Evolutionary conservation across 2,888 invertebrate species (phyloP), one percentile per base, ranked within the genome.

Genomic region (Heliconius hortense): DNA sequence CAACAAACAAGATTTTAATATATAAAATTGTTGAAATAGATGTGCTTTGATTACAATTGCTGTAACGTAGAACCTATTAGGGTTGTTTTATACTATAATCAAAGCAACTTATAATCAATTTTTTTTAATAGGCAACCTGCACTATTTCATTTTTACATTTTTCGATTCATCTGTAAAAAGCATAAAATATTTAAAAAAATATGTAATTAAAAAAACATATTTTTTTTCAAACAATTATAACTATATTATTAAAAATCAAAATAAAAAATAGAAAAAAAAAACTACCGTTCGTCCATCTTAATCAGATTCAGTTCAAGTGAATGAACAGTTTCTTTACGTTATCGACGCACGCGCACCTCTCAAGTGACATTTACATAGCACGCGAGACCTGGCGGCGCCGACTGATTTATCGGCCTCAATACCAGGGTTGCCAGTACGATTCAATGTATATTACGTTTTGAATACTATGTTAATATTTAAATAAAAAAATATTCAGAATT

Each of bases 311-410:
- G 62, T 63, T 59, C 26, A 68, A 69, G 31, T 63, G 31, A 63
- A 63, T 63, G 73, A 73, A 74, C 67, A 69, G 69, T 63, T 73
- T 68, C 75, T 63, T 76, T 70, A 76, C 73, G 66, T 77, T 77
- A 77, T 77, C 76, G 59, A 31, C 64, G 66, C 66, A 66, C 66
- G 66, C 66, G 66, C 66, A 39, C 70, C 66, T 72, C 66, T 67
- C 74, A 31, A 76, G 72, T 79, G 79, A 77, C 81, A 81, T 81
- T 81, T 79, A 79, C 80, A 80, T 80, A 79, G 77, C 75, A 71
- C 79, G 81, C 89, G 87, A 90, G 90, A 90, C 90, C 79, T 87
- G 84, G 85, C 83, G 90, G 89, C 89, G 89, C 81, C 81, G 82
- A 82, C 84, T 84, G 84, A 88, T 88, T 88, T 87, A 87, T 86